Evolutionary conservation across 2,888 invertebrate species (phyloP), one percentile per base, ranked within the genome.

Genomic region (Lapara coniferarum): DNA sequence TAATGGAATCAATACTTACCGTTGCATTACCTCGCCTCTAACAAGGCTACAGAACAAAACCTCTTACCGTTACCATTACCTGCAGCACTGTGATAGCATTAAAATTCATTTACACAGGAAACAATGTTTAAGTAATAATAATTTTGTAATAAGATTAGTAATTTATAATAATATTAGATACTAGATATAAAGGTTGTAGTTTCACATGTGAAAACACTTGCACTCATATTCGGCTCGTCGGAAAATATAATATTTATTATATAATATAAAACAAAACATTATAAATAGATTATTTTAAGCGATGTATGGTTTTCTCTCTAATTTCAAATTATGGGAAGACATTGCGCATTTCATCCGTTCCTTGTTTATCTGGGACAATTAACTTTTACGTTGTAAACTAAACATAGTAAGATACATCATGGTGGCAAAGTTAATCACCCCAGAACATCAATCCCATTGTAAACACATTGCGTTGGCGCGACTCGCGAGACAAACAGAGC

Each of bases 261-360:
- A 79, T 79, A 80, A 80, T 83, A 84, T 77, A 76, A 71, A 86
- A 25, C 1, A 87, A 87, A 88, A 85, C 85, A 86, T 81, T 84
- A 87, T 89, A 91, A 85, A 91, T 92, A 92, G 78, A 90, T 89
- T 91, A 91, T 88, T 89, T 89, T 84, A 92, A 92, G 92, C 92
- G 89, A 91, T 91, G 90, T 91, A 89, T 88, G 44, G 53, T 67
- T 68, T 44, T 68, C 86, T 84, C 80, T 87, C 88, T 89, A 84
- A 80, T 85, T 85, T 92, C 89, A 92, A 91, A 92, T 93, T 93
- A 93, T 93, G 93, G 93, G 93, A 93, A 93, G 93, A 93, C 93
- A 93, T 93, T 93, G 93, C 93, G 93, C 93, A 93, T 93, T 93
- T 93, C 93, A 93, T 93, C 93, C 92, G 93, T 93, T 93, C 93